phyloP scores from a whole-genome alignment of 2,888 invertebrate species.

The Ectobius pallidus region DNA sequence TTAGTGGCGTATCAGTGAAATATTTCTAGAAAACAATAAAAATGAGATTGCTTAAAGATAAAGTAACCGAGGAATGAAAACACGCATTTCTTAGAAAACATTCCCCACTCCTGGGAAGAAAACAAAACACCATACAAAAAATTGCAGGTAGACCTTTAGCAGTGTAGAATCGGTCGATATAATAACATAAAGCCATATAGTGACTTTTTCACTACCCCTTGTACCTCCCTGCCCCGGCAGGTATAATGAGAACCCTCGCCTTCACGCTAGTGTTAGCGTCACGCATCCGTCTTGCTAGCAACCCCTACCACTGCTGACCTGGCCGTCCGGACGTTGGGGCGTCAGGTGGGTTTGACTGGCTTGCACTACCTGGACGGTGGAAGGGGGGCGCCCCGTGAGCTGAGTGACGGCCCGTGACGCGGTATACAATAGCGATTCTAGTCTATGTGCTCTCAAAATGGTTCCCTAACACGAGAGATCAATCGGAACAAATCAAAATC shows the following conservation, averaged over 20 bases:
- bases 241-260: background rate
- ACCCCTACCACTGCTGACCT: slow-evolving; percentile 10
- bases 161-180: background rate
- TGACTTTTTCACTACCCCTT: background rate
- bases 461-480: no score
- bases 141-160: background rate
- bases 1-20: no score
- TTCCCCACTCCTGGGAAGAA: no score
- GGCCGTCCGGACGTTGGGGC: slow-evolving; percentile 15
- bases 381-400: background rate
- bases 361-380: background rate
- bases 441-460: no score
- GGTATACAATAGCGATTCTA: slow-evolving; percentile 1
- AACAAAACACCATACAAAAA: no score
- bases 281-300: slow-evolving; percentile 1
- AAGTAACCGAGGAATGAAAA: no score
- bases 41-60: no score
- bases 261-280: slow-evolving; percentile 8
- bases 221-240: background rate
- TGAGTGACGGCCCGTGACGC: slow-evolving; percentile 15
- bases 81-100: no score
- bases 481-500: no score
- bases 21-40: no score
- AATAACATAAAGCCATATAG: background rate
- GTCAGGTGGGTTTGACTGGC: slow-evolving; percentile 12